These are phyloP conservation scores for Hippocampus comes DNA, from an alignment of 2,113 vertebrate genomes.

Conservation along the genomic window DNA sequence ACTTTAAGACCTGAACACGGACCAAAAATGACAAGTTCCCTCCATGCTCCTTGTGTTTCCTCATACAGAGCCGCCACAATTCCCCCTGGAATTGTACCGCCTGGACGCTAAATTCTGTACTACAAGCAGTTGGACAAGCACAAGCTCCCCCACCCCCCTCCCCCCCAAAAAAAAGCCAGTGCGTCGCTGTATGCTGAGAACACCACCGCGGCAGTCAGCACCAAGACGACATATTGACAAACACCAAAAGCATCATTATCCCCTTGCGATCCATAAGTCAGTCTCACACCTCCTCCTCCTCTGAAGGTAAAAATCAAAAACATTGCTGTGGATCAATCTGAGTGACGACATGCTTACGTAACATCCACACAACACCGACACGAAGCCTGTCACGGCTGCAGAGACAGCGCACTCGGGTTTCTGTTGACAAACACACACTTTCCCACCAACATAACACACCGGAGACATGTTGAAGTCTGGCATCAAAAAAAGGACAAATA, in stretches of 20 bases:
- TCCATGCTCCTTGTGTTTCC: constrained; percentile 9
- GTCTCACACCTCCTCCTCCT: background rate
- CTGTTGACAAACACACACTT: constrained; percentile 55
- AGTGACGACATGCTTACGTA: constrained; percentile 34
- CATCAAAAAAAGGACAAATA: constrained; percentile 4
- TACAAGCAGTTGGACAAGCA: background rate
- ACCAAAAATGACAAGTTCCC: background rate
- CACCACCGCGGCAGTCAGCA: background rate
- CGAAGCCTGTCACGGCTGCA: constrained; percentile 27
- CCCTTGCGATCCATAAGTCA: background rate
- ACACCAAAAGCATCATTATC: background rate
- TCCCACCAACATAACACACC: constrained; percentile 29
- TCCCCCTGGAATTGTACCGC: constrained; percentile 11
- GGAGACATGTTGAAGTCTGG: constrained; percentile 9
- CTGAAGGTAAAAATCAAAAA: constrained; percentile 22
- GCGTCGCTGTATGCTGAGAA: constrained; percentile 2
- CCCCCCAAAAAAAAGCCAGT: constrained; percentile 6
- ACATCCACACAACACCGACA: constrained; percentile 46
- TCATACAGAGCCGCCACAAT: constrained; percentile 13
- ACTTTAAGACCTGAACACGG: background rate
- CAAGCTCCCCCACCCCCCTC: background rate
- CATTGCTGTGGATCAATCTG: constrained; percentile 16
- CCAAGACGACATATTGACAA: background rate
- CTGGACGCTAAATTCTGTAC: constrained; percentile 5
- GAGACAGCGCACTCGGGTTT: constrained; percentile 50